Percentiles rank a stretch among this genome's conserved stretches.
phyloP scores from a whole-genome alignment of 2,888 invertebrate genomes.

The Drosophila pegasa region DNA sequence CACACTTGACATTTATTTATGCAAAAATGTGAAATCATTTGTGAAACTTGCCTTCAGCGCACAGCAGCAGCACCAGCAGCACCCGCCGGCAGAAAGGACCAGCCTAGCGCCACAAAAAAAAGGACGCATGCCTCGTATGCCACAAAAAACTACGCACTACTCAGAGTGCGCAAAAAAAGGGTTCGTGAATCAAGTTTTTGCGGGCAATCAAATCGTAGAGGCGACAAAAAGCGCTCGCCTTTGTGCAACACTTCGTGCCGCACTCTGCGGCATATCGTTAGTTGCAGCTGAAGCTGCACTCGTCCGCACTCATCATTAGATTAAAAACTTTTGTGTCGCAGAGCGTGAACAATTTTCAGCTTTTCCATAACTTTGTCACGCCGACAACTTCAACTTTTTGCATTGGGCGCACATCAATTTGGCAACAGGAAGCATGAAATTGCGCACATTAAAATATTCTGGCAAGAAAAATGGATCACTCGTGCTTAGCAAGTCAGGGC shows the following conservation, averaged over 20 bases:
- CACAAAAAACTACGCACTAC: slow-evolving; percentile 35
- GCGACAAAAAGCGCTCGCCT: not conserved
- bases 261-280: slow-evolving; percentile 23
- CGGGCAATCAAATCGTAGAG: slow-evolving; percentile 10
- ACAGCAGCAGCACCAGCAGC: slow-evolving; percentile 24
- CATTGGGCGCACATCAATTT: slow-evolving; percentile 24
- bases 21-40: slow-evolving; percentile 81
- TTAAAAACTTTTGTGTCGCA: slow-evolving; percentile 60
- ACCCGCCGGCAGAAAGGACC: slow-evolving; percentile 38
- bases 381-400: slow-evolving; percentile 25
- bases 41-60: slow-evolving; percentile 72
- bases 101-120: slow-evolving; percentile 28
- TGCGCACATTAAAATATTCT: slow-evolving; percentile 11
- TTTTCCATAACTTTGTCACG: slow-evolving; percentile 40
- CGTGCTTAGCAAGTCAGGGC: slow-evolving; percentile 8
- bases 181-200: slow-evolving; percentile 65
- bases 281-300: slow-evolving; percentile 26
- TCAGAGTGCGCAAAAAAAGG: slow-evolving; percentile 41
- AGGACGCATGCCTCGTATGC: slow-evolving; percentile 52
- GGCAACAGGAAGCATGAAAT: slow-evolving; percentile 12
- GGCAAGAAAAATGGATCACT: slow-evolving; percentile 5
- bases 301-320: slow-evolving; percentile 61
- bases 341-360: slow-evolving; percentile 32
- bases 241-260: slow-evolving; percentile 20
- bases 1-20: slow-evolving; percentile 81